Percentiles rank a stretch among this genome's conserved stretches.
Evolutionary conservation across 2,113 vertebrate genomes (phyloP).

Genomic region (Spermophilus dauricus): DNA sequence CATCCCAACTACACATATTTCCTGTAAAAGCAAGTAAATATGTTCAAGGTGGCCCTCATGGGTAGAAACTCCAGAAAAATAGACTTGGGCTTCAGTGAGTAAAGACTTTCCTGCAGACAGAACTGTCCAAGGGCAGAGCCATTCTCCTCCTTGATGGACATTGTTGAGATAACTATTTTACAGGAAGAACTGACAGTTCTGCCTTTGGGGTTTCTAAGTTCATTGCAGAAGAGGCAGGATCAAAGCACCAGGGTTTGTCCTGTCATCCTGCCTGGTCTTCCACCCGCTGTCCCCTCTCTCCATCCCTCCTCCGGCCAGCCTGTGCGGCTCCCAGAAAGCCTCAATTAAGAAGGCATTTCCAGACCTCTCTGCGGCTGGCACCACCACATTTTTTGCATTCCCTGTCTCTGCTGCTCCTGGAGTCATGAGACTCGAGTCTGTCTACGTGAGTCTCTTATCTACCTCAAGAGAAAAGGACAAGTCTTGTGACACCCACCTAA

Average conservation of each 20-base stretch:
- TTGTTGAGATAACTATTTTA: background rate
- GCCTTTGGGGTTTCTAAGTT: background rate
- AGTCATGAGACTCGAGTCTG: background rate
- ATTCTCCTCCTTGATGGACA: background rate
- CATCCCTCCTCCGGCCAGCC: background rate
- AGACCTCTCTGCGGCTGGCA: slow-evolving; percentile 75
- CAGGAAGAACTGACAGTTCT: background rate
- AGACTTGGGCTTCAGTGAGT: background rate
- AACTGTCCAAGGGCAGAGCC: background rate
- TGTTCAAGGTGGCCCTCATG: background rate
- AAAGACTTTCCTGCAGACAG: background rate
- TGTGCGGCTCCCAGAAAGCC: background rate
- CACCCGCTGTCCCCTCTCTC: background rate
- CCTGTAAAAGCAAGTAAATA: background rate
- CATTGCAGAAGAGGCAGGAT: background rate
- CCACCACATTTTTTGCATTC: slow-evolving; percentile 81
- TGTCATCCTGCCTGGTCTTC: background rate
- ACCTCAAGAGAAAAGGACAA: background rate
- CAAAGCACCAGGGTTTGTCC: background rate
- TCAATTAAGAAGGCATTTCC: slow-evolving; percentile 74
- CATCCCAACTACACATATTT: background rate
- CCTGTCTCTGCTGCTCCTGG: background rate
- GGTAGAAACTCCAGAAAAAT: background rate
- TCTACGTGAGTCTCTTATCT: background rate
- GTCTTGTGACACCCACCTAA: slow-evolving; percentile 15